Base-by-base conservation (phyloP, 2,888 invertebrate genomes). In the Acrobasis consociella region DNA sequence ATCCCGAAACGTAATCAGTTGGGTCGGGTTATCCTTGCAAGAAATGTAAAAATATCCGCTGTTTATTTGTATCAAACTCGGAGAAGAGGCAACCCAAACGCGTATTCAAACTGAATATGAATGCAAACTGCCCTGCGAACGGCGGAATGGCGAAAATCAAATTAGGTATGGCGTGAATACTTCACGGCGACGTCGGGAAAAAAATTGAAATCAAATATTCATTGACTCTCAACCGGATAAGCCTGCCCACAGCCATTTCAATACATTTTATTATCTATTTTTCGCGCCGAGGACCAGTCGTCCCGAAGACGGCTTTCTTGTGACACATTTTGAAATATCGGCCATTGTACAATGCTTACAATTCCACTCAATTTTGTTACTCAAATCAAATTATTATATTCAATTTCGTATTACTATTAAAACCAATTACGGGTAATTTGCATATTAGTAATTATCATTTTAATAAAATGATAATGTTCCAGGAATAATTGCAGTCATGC, bases 161-260 rank as follows among this genome's bases (percentile, higher is more conserved):
- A 92, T 92, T 92, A 92, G 92, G 92, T 91, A 91, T 89, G 85
- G 91, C 89, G 90, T 86, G 89, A 91, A 91, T 92, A 91, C 92
- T 92, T 92, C 92, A 92, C 91, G 89, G 91, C 83, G 87, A 89
- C 89, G 91, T 83, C 83, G 89, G 84, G 81, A 87, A 91, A 91
- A 91, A 92, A 92, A 92, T 92, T 92, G 92, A 92, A 92, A 92
- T 92, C 92, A 92, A 92, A 91, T 92, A 92, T 92, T 92, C 92
- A 92, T 92, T 89, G 92, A 91, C 89, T 92, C 84, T 90, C 85
- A 89, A 91, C 91, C 89, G 91, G 92, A 92, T 92, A 92, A 91
- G 91, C 90, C 89, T 89, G 88, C 84, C 91, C 89, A 80, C 86
- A 86, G 89, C 87, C 86, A 89, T 92, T 91, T 89, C 92, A 88